A percentile compares a stretch with the other conserved stretches of the same genome.
phyloP scores from a whole-genome alignment of 23 tunicate genomes.

The Aplidium turbinatum region DNA sequence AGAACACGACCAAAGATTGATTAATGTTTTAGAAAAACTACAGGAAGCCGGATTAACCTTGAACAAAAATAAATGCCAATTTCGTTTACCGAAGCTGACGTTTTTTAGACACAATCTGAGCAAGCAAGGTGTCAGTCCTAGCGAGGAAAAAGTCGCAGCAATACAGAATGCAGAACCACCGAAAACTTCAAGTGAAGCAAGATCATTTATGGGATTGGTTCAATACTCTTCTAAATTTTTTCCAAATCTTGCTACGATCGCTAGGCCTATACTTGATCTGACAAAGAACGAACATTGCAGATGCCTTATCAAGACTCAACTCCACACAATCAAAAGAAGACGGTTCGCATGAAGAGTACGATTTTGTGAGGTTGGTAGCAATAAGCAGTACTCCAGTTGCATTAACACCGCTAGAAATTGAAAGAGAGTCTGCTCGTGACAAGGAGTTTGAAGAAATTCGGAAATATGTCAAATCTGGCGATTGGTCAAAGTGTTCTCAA shows the following conservation, averaged over 20 bases:
- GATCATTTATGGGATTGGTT: slow-evolving; percentile 24
- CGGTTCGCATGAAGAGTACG: slow-evolving; percentile 14
- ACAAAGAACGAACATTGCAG: too few species aligned
- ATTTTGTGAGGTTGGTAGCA: slow-evolving; percentile 3
- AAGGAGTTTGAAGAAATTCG: too few species aligned
- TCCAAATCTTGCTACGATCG: slow-evolving; percentile 30
- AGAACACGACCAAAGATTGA: slow-evolving; percentile 19
- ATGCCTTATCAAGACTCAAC: too few species aligned
- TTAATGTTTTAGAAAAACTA: slow-evolving; percentile 11
- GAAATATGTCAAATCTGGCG: too few species aligned
- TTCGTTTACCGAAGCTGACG: slow-evolving; percentile 1
- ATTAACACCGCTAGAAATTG: slow-evolving; percentile 4
- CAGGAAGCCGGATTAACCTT: slow-evolving; percentile 22
- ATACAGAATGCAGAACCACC: slow-evolving; percentile 26
- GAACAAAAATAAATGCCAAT: slow-evolving; percentile 13
- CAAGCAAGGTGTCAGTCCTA: slow-evolving; percentile 26
- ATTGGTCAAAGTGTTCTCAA: too few species aligned
- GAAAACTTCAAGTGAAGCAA: slow-evolving; percentile 25
- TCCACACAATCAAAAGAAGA: too few species aligned
- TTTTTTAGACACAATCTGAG: slow-evolving; percentile 35
- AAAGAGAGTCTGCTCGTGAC: too few species aligned
- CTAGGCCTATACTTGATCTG: slow-evolving; percentile 25
- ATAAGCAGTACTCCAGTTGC: slow-evolving; percentile 3
- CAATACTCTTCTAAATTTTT: slow-evolving; percentile 25
- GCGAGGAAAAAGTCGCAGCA: slow-evolving; percentile 28